phyloP scores from a whole-genome alignment of 2,797 vertebrate genomes.

The Phrynocephalus guinanensis region DNA sequence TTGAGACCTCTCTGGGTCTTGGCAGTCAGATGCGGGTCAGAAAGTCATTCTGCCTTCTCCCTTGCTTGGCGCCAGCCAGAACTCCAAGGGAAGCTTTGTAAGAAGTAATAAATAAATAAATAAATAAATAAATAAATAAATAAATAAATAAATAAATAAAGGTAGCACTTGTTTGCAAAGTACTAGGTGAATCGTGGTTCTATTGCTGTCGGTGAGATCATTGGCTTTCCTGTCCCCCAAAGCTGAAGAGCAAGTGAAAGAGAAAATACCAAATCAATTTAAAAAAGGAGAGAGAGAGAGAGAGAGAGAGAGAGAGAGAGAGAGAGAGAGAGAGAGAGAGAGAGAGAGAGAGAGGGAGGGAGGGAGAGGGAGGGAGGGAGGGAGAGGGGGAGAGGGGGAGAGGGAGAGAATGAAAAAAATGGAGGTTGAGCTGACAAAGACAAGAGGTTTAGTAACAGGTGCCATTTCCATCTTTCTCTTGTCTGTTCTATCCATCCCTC shows the following conservation, averaged over 20 bases:
- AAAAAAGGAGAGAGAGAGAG: conserved; percentile 34
- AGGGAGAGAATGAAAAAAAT: conserved; percentile 56
- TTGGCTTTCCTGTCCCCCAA: conserved; percentile 80
- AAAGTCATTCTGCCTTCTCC: too few species aligned
- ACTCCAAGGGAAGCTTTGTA: conserved; percentile 10
- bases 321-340: too few species aligned
- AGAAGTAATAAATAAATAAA: too few species aligned
- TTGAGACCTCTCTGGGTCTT: too few species aligned
- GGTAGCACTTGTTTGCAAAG: conserved; percentile 82
- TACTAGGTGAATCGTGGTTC: conserved; percentile 92
- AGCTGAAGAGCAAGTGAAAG: conserved; percentile 74
- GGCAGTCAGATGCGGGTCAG: too few species aligned
- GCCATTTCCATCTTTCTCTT: conserved; percentile 42
- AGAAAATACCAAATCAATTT: conserved; percentile 73
- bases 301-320: too few species aligned
- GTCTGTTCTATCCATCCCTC: conserved; percentile 39
- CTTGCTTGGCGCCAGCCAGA: too few species aligned
- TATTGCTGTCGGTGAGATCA: conserved; percentile 85
- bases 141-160: conserved; percentile 25
- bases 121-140: too few species aligned
- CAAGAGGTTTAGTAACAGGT: conserved; percentile 30
- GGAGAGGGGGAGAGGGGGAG: conserved; percentile 1
- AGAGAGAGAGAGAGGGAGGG: too few species aligned
- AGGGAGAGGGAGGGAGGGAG: too few species aligned
- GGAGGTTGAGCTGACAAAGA: conserved; percentile 47